Base-by-base conservation (phyloP, 1,140 invertebrate genomes). In the Leptinotarsa defecta region DNA sequence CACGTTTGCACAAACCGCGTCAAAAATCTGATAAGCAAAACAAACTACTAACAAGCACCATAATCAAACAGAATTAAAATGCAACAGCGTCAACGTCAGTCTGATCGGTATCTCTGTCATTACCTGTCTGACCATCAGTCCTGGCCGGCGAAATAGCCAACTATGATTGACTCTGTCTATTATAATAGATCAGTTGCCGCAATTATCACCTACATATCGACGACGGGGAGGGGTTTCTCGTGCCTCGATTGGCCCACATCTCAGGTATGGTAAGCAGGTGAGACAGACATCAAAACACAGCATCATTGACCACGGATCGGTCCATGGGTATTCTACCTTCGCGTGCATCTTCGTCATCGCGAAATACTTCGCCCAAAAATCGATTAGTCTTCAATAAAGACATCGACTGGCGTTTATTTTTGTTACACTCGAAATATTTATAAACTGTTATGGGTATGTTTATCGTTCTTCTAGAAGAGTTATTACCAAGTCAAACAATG, bases 251-350 rank as follows among this genome's bases (percentile, higher is more conserved):
- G 72, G 72, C 64, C 63, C 62, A 68, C 52, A 73, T 73, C 72
- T 73, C 72, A 73, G 72, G 72, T 73, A 73, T 48, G 64, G 62
- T 49, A 52, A 68, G 72, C 72, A 73, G 72, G 72, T 73, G 72
- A 73, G 72, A 73, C 72, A 48, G 48, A 73, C 72, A 73, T 63
- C 71, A 73, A 73, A 65, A 68, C 49, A 65, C 64, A 68, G 72
- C 72, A 73, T 73, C 72, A 73, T 43, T 73, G 64, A 73, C 72
- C 72, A 73, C 64, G 62, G 48, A 65, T 73, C 72, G 62, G 62
- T 48, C 72, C 72, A 73, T 68, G 34, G 22, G 48, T 48, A 49
- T 63, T 48, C 4, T 57, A 17, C 52, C n/a, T 17, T 19, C 52
- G 15, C 52, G 52, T 19, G 52, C 52, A 19, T 43, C 34, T 43